These are phyloP conservation scores for Tympanoctomys barrerae DNA, from an alignment of 2,797 vertebrate genomes.

Conservation along the genomic window DNA sequence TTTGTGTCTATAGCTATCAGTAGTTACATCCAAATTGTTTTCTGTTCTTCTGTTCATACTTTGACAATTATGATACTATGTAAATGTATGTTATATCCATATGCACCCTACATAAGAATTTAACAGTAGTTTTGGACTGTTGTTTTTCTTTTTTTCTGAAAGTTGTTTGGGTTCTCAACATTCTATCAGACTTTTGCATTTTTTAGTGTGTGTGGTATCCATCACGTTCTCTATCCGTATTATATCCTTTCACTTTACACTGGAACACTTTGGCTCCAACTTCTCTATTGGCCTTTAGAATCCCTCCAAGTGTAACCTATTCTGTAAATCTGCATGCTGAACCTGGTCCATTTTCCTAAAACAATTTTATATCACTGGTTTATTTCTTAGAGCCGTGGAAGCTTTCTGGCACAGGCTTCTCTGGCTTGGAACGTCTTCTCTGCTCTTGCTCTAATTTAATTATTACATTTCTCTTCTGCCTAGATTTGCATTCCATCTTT, in stretches of 20 bases:
- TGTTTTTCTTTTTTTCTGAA: not conserved
- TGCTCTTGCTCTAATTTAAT: not conserved
- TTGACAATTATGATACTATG: not conserved
- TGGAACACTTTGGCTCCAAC: not conserved
- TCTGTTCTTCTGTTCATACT: constrained; percentile 13
- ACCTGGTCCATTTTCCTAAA: not conserved
- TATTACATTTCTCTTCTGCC: not conserved
- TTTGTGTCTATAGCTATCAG: not conserved
- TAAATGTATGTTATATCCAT: not conserved
- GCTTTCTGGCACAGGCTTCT: not conserved
- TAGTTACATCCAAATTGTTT: not conserved
- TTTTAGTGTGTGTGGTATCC: not conserved
- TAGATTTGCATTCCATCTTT: not conserved
- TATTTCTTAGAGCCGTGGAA: not conserved
- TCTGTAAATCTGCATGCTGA: not conserved
- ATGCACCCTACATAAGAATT: not conserved
- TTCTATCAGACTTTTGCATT: constrained; percentile 2
- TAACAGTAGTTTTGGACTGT: not conserved
- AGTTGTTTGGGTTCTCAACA: not conserved
- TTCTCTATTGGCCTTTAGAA: not conserved
- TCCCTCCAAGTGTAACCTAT: not conserved
- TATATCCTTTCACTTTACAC: not conserved
- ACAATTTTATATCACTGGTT: not conserved
- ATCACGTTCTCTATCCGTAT: not conserved
- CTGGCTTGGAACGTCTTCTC: not conserved